Base-by-base conservation (phyloP, 2,888 invertebrate species). In the Eilema depressum region DNA sequence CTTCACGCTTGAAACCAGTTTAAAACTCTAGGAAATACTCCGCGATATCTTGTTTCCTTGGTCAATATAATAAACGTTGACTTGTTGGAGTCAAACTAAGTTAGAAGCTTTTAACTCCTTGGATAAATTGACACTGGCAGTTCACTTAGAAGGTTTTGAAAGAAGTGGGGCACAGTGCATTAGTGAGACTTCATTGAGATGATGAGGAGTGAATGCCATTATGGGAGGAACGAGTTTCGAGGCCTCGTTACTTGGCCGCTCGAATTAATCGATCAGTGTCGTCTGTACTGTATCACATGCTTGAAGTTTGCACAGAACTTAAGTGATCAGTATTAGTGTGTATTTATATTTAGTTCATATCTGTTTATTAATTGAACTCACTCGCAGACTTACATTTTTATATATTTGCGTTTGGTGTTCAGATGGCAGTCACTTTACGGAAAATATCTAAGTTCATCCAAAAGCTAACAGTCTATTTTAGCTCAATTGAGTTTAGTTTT, bases 11-110 rank as follows among this genome's bases (percentile, higher is more conserved):
- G 61, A 8, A 77, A 74, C 70, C 56, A 25, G 68, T 72, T 78
- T 75, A 71, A 63, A 80, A 78, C 68, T 68, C 60, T 63, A 77
- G 68, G 63, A 79, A 79, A 80, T 75, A 53, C n/a, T 59, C 14
- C 14, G 4, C 30, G n/a, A 20, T 30, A 28, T 61, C 30, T 61
- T 61, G 30, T 30, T 28, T 26, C 30, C 26, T 61, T 59, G 20
- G n/a, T 57, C 57, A 23, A 25, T 57, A 57, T 57, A 57, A 30
- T 30, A 61, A 28, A 61, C 17, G 28, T 20, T 8, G 25, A n/a
- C 41, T 63, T 41, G 11, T 47, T 57, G 30, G 5, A 20, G 65
- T 56, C 25, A 65, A 56, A 65, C 47, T 25, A 33, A 23, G 10
- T 26, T 59, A 53, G 33, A 37, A 12, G 68, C n/a, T 66, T 25